Evolutionary conservation across 2,113 vertebrate species (phyloP), one percentile per base, ranked within the genome.

Genomic region (Brachyistius frenatus): DNA sequence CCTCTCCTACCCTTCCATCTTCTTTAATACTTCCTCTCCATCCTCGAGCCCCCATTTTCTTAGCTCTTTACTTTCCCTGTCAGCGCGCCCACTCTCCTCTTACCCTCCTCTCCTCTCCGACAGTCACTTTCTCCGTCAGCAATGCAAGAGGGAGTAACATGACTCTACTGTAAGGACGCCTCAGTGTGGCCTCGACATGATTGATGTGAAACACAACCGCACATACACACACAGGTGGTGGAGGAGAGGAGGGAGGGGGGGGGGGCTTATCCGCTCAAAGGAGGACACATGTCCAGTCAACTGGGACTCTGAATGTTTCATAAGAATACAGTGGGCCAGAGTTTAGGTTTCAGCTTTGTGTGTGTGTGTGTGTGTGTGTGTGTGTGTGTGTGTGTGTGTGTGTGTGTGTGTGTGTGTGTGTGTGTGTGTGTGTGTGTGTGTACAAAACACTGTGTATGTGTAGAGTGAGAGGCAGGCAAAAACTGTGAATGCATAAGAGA

Each of bases 291-390:
- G 80, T 88, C 63, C 74, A 78, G 55, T 80, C 79, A 64, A 67
- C 53, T 73, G 78, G 55, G 73, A 74, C 64, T 55, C 16, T 88
- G 57, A 90, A 91, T 89, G 70, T 91, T 92, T 89, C 58, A 92
- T 84, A 71, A 74, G 77, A 77, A 77, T 75, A 68, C 16, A 3
- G 23, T 35, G 11, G 23, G 60, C 2, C n/a, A 16, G n/a, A 33
- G 80, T 15, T 73, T 36, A 83, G 41, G 55, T 79, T 80, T 71
- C 73, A 71, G 15, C 9, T 57, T 32, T n/a, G 7, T 32, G 5
- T 10, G 36, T 32, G 5, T 56, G 53, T 32, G 5, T 11, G 44
- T 47, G 7, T 56, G 65, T 57, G 36, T n/a, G 6, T 31, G 7
- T 15, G 44, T 37, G 7, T 56, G 64, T 56, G 36, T n/a, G 6